Evolutionary conservation across 2,888 invertebrate species (phyloP), one percentile per base, ranked within the genome.

Genomic region (Trichogramma evanescens): DNA sequence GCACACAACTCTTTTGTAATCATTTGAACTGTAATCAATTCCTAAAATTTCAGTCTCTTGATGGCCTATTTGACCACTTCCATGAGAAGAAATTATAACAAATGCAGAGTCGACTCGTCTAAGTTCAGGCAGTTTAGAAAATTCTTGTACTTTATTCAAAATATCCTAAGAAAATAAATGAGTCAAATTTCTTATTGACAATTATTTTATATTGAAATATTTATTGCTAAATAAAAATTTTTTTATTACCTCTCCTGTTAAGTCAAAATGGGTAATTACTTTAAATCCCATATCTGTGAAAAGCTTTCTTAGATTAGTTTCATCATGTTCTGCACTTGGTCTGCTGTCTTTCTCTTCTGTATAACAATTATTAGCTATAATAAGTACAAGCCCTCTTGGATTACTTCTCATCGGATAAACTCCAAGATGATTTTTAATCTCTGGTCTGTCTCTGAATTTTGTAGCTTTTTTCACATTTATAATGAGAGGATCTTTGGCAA

Each of bases 281-380:
- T 59, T 42, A 56, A 76, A 78, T 2, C 78, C 78, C 75, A 78
- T 76, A 45, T 74, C 68, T 41, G 65, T 54, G 38, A 77, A 78
- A 0, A 78, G 65, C 6, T 65, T 43, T 13, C 61, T 65, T 13
- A 77, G 63, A 66, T 76, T 77, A 1, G 49, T 38, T 58, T 70
- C 70, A 45, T 78, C 78, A 2, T 69, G 64, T 43, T 64, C 59
- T 0, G 76, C 75, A 3, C 76, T 69, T 6, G 59, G 57, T 38
- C 67, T 63, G 8, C 57, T 49, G 26, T 63, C 61, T 4, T 61
- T 46, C 9, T 59, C 43, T 10, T 59, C 42, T 0, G 50, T 41
- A 40, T 73, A 76, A 45, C 66, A 10, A 41, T 71, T 71, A 52
- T 75, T 73, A 5, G 74, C 72, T 45, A 78, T 73, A 50, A 78